Conservation (phyloP, 2,888 invertebrate species). For the Perithous albicinctus region DNA sequence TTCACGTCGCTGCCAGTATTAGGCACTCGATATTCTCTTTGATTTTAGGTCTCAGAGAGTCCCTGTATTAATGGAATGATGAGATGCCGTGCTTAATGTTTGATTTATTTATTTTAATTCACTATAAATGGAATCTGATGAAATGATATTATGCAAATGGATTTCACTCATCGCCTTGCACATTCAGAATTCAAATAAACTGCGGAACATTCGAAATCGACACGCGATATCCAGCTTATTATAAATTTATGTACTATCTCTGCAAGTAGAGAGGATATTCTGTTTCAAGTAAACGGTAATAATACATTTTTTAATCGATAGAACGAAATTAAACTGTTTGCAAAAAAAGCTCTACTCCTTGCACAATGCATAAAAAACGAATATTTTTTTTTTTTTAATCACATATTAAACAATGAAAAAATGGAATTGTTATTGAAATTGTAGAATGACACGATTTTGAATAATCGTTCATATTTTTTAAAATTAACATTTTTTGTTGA, state of each 20-base stretch:
- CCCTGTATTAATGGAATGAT: background rate
- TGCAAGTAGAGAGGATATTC: no score
- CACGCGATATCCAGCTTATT: background rate
- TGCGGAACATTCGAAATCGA: background rate
- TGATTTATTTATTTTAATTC: background rate
- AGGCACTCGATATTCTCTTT: slow-evolving; percentile 1
- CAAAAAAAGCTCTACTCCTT: no score
- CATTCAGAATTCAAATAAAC: background rate
- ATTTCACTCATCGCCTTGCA: background rate
- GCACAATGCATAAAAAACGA: no score
- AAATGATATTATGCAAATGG: background rate
- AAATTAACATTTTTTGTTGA: no score
- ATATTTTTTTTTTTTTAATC: no score
- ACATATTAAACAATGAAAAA: background rate
- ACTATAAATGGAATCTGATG: background rate
- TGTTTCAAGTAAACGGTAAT: background rate
- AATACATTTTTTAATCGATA: background rate
- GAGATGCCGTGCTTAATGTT: background rate
- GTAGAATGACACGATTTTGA: background rate
- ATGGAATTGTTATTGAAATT: background rate
- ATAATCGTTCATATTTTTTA: background rate
- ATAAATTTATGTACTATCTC: background rate
- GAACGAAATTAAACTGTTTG: background rate
- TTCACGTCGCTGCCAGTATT: background rate
- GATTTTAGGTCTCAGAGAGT: background rate